A percentile compares a stretch with the other conserved stretches of the same genome.
These are phyloP conservation scores for Standfussiana lucernea DNA, from an alignment of 2,888 invertebrate species.

Conservation along the genomic window DNA sequence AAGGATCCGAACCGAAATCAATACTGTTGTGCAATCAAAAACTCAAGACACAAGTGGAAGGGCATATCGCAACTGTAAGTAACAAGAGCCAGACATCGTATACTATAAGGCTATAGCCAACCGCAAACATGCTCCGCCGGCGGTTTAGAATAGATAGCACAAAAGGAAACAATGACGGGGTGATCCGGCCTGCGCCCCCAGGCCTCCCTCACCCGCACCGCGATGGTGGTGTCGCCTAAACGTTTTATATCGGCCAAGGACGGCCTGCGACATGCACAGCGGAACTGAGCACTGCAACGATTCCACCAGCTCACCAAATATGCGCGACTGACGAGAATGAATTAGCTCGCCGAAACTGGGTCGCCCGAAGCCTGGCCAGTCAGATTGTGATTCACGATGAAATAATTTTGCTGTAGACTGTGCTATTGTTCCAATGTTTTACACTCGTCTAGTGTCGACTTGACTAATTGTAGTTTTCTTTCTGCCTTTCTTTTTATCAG, in stretches of 20 bases:
- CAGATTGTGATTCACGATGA: slow-evolving; percentile 43
- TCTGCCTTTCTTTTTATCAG: slow-evolving; percentile 5
- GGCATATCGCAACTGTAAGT: slow-evolving; percentile 51
- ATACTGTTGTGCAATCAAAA: slow-evolving; percentile 39
- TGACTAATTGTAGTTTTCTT: slow-evolving; percentile 26
- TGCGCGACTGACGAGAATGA: slow-evolving; percentile 71
- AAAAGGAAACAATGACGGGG: slow-evolving; percentile 82
- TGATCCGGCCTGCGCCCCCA: slow-evolving; percentile 76
- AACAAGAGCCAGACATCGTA: slow-evolving; percentile 52
- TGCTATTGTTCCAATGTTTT: slow-evolving; percentile 38
- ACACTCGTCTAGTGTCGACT: slow-evolving; percentile 14
- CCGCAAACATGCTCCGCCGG: slow-evolving; percentile 69
- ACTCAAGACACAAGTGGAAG: slow-evolving; percentile 39
- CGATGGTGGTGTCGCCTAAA: slow-evolving; percentile 78
- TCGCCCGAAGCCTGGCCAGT: slow-evolving; percentile 65
- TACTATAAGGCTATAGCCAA: slow-evolving; percentile 62
- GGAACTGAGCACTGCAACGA: slow-evolving; percentile 70
- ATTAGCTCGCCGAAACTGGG: slow-evolving; percentile 73
- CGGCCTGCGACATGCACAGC: slow-evolving; percentile 75
- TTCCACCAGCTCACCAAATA: slow-evolving; percentile 67
- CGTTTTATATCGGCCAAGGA: slow-evolving; percentile 88
- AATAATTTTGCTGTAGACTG: slow-evolving; percentile 41
- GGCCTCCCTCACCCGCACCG: slow-evolving; percentile 71
- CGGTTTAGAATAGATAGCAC: slow-evolving; percentile 73
- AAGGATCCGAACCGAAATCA: slow-evolving; percentile 23